These are phyloP conservation scores for Littorina saxatilis DNA, from an alignment of 1,140 invertebrate species.

Conservation along the genomic window DNA sequence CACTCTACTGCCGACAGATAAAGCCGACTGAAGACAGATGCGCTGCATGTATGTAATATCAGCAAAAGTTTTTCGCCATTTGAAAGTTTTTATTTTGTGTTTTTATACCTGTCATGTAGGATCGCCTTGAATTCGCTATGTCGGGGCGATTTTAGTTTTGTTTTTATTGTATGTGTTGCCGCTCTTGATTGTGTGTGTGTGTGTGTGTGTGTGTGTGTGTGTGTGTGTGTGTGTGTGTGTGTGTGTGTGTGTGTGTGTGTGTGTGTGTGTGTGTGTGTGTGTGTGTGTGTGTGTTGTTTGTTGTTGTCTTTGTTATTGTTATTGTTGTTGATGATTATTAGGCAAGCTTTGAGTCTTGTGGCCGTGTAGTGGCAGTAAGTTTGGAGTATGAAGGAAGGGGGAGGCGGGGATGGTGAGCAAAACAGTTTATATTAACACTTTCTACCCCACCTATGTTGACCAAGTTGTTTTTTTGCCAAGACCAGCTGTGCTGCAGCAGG, in stretches of 20 bases:
- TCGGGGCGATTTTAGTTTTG: no score
- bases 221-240: conserved; percentile 24
- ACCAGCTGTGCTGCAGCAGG: no score
- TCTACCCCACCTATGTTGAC: no score
- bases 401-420: not conserved
- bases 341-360: not conserved
- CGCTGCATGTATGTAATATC: no score
- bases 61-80: no score
- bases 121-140: no score
- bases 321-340: not conserved
- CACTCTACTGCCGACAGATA: no score
- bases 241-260: conserved; percentile 23
- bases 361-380: not conserved
- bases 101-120: no score
- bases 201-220: not conserved
- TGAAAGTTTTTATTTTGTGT: no score
- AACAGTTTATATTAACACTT: no score
- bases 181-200: not conserved
- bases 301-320: not conserved
- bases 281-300: not conserved
- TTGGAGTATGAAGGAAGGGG: not conserved
- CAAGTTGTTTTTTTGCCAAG: no score
- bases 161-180: not conserved
- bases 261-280: conserved; percentile 25
- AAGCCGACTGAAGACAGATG: no score